Percentiles rank a stretch among this genome's conserved stretches.
Conservation (phyloP, 2,797 vertebrate species). For the Sarcophilus harrisii region DNA sequence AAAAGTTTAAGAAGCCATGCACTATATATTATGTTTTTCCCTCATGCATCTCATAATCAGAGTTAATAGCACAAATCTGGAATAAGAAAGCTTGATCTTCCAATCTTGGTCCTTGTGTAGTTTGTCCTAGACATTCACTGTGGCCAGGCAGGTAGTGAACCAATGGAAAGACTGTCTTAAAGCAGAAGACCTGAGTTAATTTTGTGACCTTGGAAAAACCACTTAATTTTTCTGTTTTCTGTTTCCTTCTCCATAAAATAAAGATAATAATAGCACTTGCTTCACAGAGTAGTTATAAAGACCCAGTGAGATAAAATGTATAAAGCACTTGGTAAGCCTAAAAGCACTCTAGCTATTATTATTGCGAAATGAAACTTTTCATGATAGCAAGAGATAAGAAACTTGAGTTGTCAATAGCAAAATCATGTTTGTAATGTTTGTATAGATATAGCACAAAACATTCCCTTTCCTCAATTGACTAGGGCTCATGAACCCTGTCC, state of each 20-base stretch:
- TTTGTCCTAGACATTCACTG: neutral
- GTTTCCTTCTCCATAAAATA: neutral
- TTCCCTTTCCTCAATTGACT: neutral
- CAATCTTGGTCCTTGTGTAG: neutral
- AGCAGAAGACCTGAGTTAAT: neutral
- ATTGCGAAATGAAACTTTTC: neutral
- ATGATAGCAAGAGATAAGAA: neutral
- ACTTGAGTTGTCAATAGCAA: conserved; percentile 32
- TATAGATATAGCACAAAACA: conserved; percentile 5
- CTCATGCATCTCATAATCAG: neutral
- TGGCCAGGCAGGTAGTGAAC: neutral
- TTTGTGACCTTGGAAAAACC: neutral
- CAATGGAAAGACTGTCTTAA: neutral
- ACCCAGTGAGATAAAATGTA: neutral
- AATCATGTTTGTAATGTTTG: neutral
- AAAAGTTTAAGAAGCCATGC: no score
- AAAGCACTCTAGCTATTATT: neutral
- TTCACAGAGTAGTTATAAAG: neutral
- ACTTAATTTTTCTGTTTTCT: neutral
- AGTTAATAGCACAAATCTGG: neutral
- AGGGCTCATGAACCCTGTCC: neutral
- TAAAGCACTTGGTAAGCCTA: neutral
- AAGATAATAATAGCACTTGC: neutral
- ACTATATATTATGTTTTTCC: neutral
- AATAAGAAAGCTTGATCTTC: neutral